Evolutionary conservation across 2,797 vertebrate genomes (phyloP).

Genomic region (Benthosema pterotum): DNA sequence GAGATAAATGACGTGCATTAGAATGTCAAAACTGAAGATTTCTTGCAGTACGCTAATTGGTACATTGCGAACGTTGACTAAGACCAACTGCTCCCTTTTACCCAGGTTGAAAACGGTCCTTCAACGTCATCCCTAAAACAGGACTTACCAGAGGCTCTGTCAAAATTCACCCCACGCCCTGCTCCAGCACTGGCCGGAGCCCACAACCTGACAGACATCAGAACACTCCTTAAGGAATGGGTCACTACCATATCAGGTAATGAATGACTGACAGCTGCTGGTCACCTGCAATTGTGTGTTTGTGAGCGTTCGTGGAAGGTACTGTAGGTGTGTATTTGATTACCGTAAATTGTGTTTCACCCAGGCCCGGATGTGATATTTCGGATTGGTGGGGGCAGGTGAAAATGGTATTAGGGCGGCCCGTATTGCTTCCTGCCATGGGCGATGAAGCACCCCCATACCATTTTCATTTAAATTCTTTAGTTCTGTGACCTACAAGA

Average conservation of each 20-base stretch:
- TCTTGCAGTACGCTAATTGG: too few species aligned
- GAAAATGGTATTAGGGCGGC: too few species aligned
- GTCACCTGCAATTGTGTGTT: not conserved
- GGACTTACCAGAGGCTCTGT: slow-evolving; percentile 54
- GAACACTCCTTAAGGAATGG: slow-evolving; percentile 91
- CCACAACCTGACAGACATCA: slow-evolving; percentile 89
- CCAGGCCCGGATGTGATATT: too few species aligned
- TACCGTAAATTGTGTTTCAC: not conserved
- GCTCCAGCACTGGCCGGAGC: slow-evolving; percentile 92
- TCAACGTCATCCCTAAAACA: slow-evolving; percentile 75
- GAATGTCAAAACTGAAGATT: too few species aligned
- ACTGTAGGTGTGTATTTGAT: not conserved
- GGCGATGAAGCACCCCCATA: too few species aligned
- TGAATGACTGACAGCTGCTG: not conserved
- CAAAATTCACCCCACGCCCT: slow-evolving; percentile 68
- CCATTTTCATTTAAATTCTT: too few species aligned
- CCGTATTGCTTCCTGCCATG: too few species aligned
- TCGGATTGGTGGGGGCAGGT: too few species aligned
- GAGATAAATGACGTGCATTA: too few species aligned
- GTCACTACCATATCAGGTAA: slow-evolving; percentile 90
- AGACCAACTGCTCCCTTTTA: not conserved
- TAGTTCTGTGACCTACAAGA: too few species aligned
- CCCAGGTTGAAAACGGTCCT: slow-evolving; percentile 82
- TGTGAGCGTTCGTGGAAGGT: not conserved
- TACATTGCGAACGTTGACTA: not conserved